A percentile compares a stretch with the other conserved stretches of the same genome.
Conservation (phyloP, 2,888 invertebrate species). For the Nemotelus pantherinus region DNA sequence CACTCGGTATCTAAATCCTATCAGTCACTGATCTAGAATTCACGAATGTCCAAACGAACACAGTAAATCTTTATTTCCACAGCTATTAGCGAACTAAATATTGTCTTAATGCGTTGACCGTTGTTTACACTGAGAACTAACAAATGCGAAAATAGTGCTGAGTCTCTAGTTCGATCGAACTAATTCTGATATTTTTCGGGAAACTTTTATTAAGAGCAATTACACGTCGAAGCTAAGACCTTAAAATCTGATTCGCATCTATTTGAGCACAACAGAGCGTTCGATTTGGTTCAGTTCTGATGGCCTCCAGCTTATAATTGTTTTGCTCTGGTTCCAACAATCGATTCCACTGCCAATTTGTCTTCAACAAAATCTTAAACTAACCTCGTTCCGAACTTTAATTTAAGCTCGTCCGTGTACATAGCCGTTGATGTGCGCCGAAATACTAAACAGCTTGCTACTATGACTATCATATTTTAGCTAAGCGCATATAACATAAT, state of each 20-base stretch:
- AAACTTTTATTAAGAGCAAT: too few relatives aligned
- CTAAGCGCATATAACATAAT: conserved; percentile 6
- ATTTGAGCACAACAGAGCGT: not conserved
- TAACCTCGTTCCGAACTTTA: not conserved
- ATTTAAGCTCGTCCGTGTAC: not conserved
- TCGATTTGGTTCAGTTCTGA: conserved; percentile 8
- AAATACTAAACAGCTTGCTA: conserved; percentile 3
- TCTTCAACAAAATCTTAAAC: conserved; percentile 24
- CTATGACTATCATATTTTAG: not conserved
- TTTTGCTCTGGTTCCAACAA: not conserved
- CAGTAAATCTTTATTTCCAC: too few relatives aligned
- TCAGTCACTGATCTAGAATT: conserved; percentile 21
- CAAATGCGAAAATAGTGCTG: too few relatives aligned
- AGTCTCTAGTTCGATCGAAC: too few relatives aligned
- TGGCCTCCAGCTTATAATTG: conserved; percentile 22
- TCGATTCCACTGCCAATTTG: conserved; percentile 25
- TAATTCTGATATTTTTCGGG: too few relatives aligned
- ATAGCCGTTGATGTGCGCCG: conserved; percentile 5
- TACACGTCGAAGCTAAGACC: too few relatives aligned
- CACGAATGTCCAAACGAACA: too few relatives aligned
- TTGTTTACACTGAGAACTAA: too few relatives aligned
- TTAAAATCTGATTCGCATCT: too few relatives aligned
- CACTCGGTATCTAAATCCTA: not conserved
- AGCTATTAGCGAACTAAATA: too few relatives aligned
- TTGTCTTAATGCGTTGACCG: too few relatives aligned